Base-by-base conservation (phyloP, 1,140 invertebrate species). In the Drosophila arawakana region DNA sequence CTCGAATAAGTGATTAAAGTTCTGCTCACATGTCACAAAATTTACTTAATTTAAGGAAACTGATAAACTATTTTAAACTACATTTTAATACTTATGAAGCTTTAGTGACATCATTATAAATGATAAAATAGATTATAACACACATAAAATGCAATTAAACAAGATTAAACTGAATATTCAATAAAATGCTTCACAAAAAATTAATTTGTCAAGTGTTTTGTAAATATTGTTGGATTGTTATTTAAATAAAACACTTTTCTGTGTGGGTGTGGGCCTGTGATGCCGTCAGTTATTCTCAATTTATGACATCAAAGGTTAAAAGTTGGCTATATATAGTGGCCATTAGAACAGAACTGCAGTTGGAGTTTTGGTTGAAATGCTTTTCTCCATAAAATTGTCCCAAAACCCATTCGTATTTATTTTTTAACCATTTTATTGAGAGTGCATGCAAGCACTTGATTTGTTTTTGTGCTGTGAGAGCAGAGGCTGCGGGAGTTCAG, bases 141-240 rank as follows among this genome's bases (percentile, higher is more conserved):
- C 39, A 11, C 4, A 41, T 11, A 41, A 41, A 41, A 11, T 41
- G 10, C 39, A 41, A 41, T 41, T 41, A 41, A 41, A 41, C 7
- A 30, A 13, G 15, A 13, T 58, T 44, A 13, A 21, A n/a, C 30
- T 30, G 11, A 43, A 25, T 43, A 34, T 30, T 59, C 57, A 44
- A 59, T 59, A 59, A 46, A 59, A 34, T 2, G 15, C 10, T 9
- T 7, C 21, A 35, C 39, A 62, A 76, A 57, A 73, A 79, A 82
- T 82, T 60, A 69, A 82, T 72, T 83, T 71, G 60, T 78, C 74
- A 89, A 89, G 80, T 71, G 68, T 84, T 80, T 88, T 71, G 84
- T 78, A 88, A 89, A 88, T 84, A 88, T 89, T 84, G 89, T 73
- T 70, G 65, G 78, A 75, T 81, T 76, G 73, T 84, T 80, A 68